These are phyloP conservation scores for Adelphocoris suturalis DNA, from an alignment of 2,888 invertebrate genomes.

Conservation along the genomic window DNA sequence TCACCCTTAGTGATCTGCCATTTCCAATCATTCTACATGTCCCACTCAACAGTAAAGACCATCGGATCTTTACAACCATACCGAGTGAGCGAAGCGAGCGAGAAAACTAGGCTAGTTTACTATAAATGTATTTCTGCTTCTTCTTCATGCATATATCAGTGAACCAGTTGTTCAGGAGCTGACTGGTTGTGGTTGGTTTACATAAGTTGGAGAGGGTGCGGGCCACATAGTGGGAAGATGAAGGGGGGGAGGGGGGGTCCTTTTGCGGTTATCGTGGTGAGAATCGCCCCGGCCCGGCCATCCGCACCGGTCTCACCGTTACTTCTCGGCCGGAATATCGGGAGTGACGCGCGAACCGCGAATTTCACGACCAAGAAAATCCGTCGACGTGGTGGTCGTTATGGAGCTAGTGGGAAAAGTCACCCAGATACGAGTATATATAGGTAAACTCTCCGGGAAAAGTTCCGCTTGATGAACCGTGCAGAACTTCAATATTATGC, in stretches of 20 bases:
- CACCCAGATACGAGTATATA: not conserved
- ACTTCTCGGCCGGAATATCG: slow-evolving; percentile 15
- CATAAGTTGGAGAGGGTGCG: slow-evolving; percentile 21
- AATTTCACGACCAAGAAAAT: not conserved
- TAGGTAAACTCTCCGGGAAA: too few relatives aligned
- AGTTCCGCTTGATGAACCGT: too few relatives aligned
- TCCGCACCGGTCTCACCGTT: slow-evolving; percentile 45
- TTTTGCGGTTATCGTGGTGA: slow-evolving; percentile 44
- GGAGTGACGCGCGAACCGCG: not conserved
- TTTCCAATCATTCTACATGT: too few relatives aligned
- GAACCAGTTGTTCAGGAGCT: slow-evolving; percentile 14
- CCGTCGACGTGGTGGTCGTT: not conserved
- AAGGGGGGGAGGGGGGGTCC: not conserved
- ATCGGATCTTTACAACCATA: too few relatives aligned
- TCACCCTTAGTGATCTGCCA: too few relatives aligned
- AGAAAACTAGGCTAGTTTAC: too few relatives aligned
- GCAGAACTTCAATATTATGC: too few relatives aligned
- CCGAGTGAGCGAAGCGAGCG: too few relatives aligned
- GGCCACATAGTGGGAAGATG: too few relatives aligned
- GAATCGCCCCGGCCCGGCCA: slow-evolving; percentile 9
- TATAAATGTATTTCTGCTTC: too few relatives aligned
- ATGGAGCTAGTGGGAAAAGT: not conserved
- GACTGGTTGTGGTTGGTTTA: not conserved
- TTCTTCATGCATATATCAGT: too few relatives aligned
- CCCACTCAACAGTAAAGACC: too few relatives aligned